These are phyloP conservation scores for Neofelis nebulosa DNA, from an alignment of 2,113 vertebrate species.

Conservation along the genomic window DNA sequence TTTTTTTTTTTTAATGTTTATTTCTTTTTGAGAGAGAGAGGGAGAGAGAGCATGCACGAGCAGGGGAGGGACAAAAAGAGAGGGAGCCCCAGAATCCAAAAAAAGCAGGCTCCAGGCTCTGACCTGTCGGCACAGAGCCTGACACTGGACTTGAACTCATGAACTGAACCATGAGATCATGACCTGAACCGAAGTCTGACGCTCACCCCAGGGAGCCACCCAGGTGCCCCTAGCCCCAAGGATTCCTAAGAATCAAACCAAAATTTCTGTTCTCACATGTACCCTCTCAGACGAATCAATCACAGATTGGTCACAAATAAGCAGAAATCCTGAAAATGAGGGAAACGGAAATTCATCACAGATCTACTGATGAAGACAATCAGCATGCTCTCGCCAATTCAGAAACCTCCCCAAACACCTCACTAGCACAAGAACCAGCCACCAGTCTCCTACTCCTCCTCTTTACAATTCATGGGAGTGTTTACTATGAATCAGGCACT, in stretches of 20 bases:
- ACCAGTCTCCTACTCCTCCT: neutral
- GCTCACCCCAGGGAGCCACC: no score
- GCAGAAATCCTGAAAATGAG: conserved; percentile 9
- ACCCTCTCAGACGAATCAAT: neutral
- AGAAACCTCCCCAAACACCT: neutral
- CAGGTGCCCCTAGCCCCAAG: neutral
- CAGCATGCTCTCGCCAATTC: neutral
- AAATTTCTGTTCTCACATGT: neutral
- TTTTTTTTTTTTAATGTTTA: no score
- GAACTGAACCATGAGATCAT: no score
- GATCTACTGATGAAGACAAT: neutral
- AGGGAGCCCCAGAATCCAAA: no score
- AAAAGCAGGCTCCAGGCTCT: no score
- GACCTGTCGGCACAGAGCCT: no score
- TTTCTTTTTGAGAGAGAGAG: no score
- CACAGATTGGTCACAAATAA: neutral
- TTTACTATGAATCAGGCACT: neutral
- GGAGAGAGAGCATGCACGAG: no score
- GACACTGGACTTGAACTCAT: no score
- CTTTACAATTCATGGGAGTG: neutral
- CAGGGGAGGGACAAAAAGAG: no score
- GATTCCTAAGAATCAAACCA: neutral
- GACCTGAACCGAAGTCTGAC: no score
- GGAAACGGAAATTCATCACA: neutral
- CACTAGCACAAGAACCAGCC: neutral